Evolutionary conservation across 2,888 invertebrate genomes (phyloP), one percentile per base, ranked within the genome.

Genomic region (Gari tellinella): DNA sequence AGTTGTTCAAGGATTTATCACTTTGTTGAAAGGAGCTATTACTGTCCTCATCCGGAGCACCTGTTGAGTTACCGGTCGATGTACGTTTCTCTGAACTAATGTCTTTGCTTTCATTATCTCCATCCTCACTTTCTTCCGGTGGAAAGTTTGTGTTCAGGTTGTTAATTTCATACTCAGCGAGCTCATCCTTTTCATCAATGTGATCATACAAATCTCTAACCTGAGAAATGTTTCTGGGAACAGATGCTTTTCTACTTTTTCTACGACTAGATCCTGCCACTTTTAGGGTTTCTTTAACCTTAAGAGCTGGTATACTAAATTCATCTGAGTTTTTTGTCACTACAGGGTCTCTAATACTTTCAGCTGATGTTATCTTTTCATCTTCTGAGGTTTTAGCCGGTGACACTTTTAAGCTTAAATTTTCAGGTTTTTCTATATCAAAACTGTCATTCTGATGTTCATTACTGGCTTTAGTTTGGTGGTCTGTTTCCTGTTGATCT

Each of bases 151-250:
- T 82, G 53, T 84, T 86, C 56, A 78, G 79, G 62, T 89, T 86
- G 69, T 86, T 86, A 23, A 86, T 73, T 53, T 83, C 82, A 69
- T 86, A 88, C 43, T 87, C 86, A 8, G 81, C 83, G 31, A 87
- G 78, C 55, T 87, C 88, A 55, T 88, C 88, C 60, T 82, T 82
- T 23, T 83, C 81, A 53, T 85, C 85, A 17, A 67, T 57, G 31
- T 76, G 66, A 17, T 79, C 83, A 64, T 68, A 76, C 10, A 75
- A 40, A 14, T 84, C 81, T 17, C 82, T 69, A 46, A 83, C 79
- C 46, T 86, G 82, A 56, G 80, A 85, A 64, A 95, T 95, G 91
- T 95, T 96, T 85, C 96, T 93, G 0, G 96, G 96, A 86, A 95
- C 95, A 92, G 96, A 95, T 91, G 96, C 70, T 76, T 85, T 85